Conservation (phyloP, 2,113 vertebrate species). For the Semnornis frantzii region DNA sequence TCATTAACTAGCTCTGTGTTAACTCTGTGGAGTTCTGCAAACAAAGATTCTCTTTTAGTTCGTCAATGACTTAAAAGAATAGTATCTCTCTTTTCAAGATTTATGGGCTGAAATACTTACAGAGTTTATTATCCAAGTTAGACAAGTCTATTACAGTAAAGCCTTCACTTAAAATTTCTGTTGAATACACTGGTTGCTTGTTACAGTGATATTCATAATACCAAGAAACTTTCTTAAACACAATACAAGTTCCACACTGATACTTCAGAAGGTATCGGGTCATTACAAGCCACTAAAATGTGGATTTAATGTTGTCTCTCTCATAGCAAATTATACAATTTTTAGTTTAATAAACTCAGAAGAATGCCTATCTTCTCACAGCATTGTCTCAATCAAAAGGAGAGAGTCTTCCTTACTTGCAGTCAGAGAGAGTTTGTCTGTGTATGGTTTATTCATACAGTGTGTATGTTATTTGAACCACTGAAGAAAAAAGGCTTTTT, state of each 20-base stretch:
- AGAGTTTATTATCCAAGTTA: constrained; percentile 28
- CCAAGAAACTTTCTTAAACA: neutral
- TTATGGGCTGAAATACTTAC: constrained; percentile 17
- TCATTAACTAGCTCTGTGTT: constrained; percentile 4
- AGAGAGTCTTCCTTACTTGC: neutral
- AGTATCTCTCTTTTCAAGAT: constrained; percentile 27
- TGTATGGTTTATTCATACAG: neutral
- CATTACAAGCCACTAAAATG: neutral
- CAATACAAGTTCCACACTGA: neutral
- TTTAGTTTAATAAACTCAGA: neutral
- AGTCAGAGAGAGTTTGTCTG: neutral
- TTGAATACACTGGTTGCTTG: neutral
- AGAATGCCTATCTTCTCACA: neutral
- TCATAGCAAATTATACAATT: neutral
- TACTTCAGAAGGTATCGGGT: neutral
- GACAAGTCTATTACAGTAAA: neutral
- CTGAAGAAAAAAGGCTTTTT: neutral
- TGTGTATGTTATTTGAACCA: neutral
- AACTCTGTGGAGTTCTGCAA: constrained; percentile 27
- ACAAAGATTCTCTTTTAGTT: constrained; percentile 50
- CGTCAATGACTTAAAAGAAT: constrained; percentile 5
- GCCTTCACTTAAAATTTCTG: constrained; percentile 9
- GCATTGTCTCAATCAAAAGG: neutral
- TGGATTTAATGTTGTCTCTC: neutral
- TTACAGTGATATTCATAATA: neutral